These are phyloP conservation scores for Ephestia elutella DNA, from an alignment of 1,140 invertebrate genomes.

Conservation along the genomic window DNA sequence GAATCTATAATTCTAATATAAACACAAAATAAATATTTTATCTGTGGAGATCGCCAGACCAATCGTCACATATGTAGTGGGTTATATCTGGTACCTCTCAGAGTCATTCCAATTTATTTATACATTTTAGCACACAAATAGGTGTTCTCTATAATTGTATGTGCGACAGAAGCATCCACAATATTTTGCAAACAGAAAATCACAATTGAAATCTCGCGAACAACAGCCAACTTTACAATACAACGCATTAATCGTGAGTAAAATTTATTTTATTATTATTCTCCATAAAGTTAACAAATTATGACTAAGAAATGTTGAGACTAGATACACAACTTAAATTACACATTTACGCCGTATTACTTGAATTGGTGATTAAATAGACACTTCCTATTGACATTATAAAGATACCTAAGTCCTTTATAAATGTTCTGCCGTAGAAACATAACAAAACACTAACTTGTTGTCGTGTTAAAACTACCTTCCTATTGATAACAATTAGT, in stretches of 20 bases:
- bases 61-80: no score
- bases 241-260: slow-evolving; percentile 29
- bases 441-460: no score
- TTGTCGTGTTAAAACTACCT: no score
- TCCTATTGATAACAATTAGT: no score
- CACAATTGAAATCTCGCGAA: slow-evolving; percentile 10
- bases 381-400: slow-evolving; percentile 7
- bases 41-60: no score
- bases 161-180: slow-evolving; percentile 60
- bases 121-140: slow-evolving; percentile 34
- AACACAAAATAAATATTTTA: no score
- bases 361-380: neutral
- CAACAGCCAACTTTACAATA: slow-evolving; percentile 41
- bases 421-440: no score
- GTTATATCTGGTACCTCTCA: neutral
- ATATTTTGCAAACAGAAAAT: slow-evolving; percentile 18
- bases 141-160: slow-evolving; percentile 52
- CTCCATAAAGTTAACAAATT: slow-evolving; percentile 36
- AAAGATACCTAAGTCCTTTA: neutral
- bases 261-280: neutral
- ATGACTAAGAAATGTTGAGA: slow-evolving; percentile 61
- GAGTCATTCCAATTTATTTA: neutral
- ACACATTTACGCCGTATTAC: slow-evolving; percentile 24
- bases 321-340: slow-evolving; percentile 60
- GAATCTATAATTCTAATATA: no score